Evolutionary conservation across 2,797 vertebrate genomes (phyloP), one percentile per base, ranked within the genome.

Genomic region (Hydrolagus colliei): DNA sequence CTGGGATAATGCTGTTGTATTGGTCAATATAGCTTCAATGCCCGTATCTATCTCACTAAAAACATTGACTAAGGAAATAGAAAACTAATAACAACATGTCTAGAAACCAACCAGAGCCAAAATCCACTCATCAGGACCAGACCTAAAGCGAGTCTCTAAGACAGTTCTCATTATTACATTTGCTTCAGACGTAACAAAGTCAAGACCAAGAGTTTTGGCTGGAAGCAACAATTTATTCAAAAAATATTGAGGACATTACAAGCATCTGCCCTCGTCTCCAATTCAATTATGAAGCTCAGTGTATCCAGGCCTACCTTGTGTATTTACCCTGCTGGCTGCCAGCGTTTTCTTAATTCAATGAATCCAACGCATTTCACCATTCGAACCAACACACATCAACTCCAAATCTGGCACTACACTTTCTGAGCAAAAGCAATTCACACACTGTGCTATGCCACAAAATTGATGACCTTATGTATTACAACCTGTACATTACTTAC

Each of bases 151-250:
- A 65, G 77, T 14, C n/a, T 10, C n/a, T 27, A 79, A 63, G 62
- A 52, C 41, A n/a, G n/a, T 63, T 22, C 20, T 27, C 61, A 79
- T 79, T 79, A 27, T 79, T 79, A 16, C 61, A 78, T 63, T 62
- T 62, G 13, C 18, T 78, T 52, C 9, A 63, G n/a, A 10, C 62
- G 59, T 78, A 78, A 62, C 76, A 79, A 79, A 79, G 77, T 79
- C 77, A 63, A 14, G 5, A 22, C 61, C 20, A 27, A 63, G 18
- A 78, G 76, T 62, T 78, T n/a, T 78, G 59, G 22, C 76, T 27
- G 22, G 20, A 52, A 79, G 61, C 62, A 63, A 32, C n/a, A 65
- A 61, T 63, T 32, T 65, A 14, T 65, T 16, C 61, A 16, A 2
- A 14, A 79, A 79, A 22, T 32, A 32, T 16, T 18, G 35, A 41